Conservation (phyloP, 1,140 invertebrate species). For the Dysdera silvatica region DNA sequence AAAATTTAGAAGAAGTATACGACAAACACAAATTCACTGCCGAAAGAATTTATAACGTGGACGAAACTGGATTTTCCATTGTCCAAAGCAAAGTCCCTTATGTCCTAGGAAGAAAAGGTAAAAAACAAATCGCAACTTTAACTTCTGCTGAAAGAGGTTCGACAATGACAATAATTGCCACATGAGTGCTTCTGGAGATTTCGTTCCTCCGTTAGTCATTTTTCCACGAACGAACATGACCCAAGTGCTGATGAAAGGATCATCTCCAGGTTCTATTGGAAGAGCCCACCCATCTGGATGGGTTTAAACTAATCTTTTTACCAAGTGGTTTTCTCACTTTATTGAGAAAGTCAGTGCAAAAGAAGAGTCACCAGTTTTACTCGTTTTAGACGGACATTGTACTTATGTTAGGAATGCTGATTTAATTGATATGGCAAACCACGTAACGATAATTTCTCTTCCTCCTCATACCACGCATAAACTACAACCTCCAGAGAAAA, state of each 20-base stretch:
- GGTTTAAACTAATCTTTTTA: conserved; percentile 39
- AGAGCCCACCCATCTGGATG: conserved; percentile 18
- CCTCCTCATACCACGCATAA: conserved; percentile 43
- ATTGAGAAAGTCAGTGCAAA: conserved; percentile 27
- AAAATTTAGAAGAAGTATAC: conserved; percentile 4
- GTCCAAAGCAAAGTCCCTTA: conserved; percentile 20
- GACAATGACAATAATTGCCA: conserved; percentile 5
- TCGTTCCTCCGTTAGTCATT: conserved; percentile 3
- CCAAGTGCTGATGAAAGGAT: not conserved
- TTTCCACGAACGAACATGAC: conserved; percentile 9
- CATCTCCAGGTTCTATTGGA: not conserved
- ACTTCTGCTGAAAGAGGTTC: conserved; percentile 2
- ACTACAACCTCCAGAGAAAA: conserved; percentile 42
- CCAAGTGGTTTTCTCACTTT: conserved; percentile 41
- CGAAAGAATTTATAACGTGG: conserved; percentile 25
- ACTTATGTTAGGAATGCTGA: conserved; percentile 42
- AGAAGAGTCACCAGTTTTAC: conserved; percentile 35
- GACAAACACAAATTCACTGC: conserved; percentile 9
- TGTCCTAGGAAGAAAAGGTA: conserved; percentile 13
- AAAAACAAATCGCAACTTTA: conserved; percentile 10
- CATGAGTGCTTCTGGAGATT: conserved; percentile 13
- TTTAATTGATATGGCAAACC: conserved; percentile 51
- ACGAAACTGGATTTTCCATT: conserved; percentile 28
- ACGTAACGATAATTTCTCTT: conserved; percentile 46
- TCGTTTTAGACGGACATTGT: conserved; percentile 42